These are phyloP conservation scores for Fratercula arctica DNA, from an alignment of 2,797 vertebrate genomes.

Conservation along the genomic window DNA sequence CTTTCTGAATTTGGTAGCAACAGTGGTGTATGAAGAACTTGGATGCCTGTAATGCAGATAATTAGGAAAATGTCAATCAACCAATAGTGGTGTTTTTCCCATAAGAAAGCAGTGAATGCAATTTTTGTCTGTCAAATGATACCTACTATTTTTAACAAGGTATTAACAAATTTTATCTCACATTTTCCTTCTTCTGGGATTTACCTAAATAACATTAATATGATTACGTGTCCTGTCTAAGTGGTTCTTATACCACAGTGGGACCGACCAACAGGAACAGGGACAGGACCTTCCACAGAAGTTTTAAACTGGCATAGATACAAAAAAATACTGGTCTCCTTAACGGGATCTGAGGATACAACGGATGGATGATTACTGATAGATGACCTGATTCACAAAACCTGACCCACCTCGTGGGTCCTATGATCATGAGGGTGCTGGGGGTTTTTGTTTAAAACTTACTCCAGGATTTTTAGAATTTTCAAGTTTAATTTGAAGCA, in stretches of 20 bases:
- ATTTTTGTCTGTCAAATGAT: not conserved
- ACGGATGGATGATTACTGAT: not conserved
- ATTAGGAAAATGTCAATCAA: not conserved
- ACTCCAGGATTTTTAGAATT: not conserved
- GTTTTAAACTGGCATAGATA: not conserved
- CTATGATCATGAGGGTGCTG: not conserved
- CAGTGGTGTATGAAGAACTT: not conserved
- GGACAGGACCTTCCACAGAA: not conserved
- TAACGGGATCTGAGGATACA: not conserved
- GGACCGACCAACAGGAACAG: not conserved
- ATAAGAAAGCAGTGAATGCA: not conserved
- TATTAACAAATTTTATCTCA: not conserved
- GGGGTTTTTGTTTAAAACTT: not conserved
- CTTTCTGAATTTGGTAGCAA: not conserved
- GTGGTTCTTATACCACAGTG: not conserved
- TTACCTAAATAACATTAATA: not conserved
- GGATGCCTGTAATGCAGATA: not conserved
- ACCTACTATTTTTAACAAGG: not conserved
- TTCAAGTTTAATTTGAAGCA: not conserved
- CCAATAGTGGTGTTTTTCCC: accelerated
- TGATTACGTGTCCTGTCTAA: not conserved
- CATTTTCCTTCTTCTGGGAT: not conserved
- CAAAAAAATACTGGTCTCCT: not conserved
- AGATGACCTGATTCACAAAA: not conserved
- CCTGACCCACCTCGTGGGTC: accelerated